Percentiles rank a stretch among this genome's conserved stretches.
phyloP scores from a whole-genome alignment of 2,797 vertebrate genomes.

The Octomys mimax region DNA sequence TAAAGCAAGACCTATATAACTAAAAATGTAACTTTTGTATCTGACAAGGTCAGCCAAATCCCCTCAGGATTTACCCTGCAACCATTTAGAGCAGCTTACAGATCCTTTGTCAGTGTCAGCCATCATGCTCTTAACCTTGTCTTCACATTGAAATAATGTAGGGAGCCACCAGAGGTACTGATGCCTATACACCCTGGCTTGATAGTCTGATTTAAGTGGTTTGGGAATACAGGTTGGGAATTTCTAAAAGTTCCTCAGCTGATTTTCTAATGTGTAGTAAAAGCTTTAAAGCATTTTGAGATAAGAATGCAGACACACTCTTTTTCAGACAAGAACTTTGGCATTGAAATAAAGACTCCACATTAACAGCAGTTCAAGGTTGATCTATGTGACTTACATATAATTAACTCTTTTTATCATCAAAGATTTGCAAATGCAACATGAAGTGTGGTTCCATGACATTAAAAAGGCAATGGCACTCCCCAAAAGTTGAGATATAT shows the following conservation, averaged over 20 bases:
- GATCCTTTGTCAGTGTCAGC: no score
- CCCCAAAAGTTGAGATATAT: not conserved
- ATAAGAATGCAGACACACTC: not conserved
- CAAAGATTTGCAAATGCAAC: constrained; percentile 15
- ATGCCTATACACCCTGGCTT: not conserved
- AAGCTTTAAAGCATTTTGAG: not conserved
- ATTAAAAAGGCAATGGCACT: not conserved
- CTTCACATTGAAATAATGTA: not conserved
- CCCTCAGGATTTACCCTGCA: no score
- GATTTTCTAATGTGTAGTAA: not conserved
- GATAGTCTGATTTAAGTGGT: constrained; percentile 4
- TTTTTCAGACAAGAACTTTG: not conserved
- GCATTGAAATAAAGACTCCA: not conserved
- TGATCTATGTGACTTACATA: not conserved
- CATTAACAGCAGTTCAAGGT: not conserved
- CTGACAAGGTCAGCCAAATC: no score
- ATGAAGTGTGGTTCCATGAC: not conserved
- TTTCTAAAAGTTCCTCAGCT: not conserved
- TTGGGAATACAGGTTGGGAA: not conserved
- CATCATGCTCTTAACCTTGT: not conserved
- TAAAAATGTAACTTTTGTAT: no score
- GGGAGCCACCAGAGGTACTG: not conserved
- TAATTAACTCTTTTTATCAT: constrained; percentile 28
- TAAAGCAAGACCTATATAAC: no score
- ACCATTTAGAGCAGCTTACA: no score